A percentile compares a stretch with the other conserved stretches of the same genome.
These are phyloP conservation scores for Physeter macrocephalus DNA, from an alignment of 2,113 vertebrate genomes.

Conservation along the genomic window DNA sequence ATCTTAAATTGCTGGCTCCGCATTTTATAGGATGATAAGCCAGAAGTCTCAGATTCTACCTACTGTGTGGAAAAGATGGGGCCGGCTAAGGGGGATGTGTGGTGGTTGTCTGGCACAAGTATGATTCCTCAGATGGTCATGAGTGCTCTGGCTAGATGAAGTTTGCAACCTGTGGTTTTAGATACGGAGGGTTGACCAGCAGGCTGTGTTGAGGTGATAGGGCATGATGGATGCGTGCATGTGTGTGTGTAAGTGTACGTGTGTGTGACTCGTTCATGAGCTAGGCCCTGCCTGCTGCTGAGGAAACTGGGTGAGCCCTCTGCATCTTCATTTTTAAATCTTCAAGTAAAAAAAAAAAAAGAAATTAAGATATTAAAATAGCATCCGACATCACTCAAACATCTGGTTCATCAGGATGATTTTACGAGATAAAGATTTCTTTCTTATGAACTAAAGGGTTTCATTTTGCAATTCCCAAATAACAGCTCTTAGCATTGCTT, in stretches of 20 bases:
- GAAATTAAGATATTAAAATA: constrained; percentile 14
- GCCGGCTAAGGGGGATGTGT: not conserved
- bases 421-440: constrained; percentile 7
- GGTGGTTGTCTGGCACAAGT: not conserved
- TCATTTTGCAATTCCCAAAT: constrained; percentile 1
- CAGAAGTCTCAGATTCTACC: not conserved
- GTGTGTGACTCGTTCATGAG: not conserved
- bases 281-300: not conserved
- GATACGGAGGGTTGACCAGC: not conserved
- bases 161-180: not conserved
- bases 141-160: not conserved
- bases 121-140: not conserved
- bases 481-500: not conserved
- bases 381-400: not conserved
- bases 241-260: rapidly evolving
- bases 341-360: constrained; percentile 26
- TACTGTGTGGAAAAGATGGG: not conserved
- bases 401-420: constrained; percentile 6
- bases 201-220: rapidly evolving
- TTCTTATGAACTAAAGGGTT: not conserved
- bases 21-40: not conserved
- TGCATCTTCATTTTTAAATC: not conserved
- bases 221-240: rapidly evolving
- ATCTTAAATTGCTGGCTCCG: not conserved
- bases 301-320: not conserved